Evolutionary conservation across 2,113 vertebrate species (phyloP).

Genomic region (Zosterops borbonicus): DNA sequence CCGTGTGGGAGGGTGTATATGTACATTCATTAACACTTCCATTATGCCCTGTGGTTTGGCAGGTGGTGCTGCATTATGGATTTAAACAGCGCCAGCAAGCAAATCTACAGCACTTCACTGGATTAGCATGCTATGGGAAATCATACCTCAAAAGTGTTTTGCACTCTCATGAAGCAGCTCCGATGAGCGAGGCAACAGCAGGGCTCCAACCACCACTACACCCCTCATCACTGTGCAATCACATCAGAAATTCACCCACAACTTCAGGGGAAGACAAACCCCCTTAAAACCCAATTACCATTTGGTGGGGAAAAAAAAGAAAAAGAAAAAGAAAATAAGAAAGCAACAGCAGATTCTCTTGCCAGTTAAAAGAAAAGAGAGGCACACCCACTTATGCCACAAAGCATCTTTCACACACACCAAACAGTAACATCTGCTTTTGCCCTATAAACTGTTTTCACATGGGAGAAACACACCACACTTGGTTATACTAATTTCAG

Average conservation of each 20-base stretch:
- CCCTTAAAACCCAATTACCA: not conserved
- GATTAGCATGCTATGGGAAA: constrained; percentile 22
- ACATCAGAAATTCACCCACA: constrained; percentile 18
- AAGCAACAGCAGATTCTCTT: not conserved
- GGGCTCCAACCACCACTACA: not conserved
- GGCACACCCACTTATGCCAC: not conserved
- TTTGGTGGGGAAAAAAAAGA: not conserved
- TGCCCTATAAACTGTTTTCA: not conserved
- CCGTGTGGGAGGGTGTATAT: not conserved
- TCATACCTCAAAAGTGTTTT: not conserved
- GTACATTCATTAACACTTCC: constrained; percentile 54
- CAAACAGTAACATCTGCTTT: not conserved
- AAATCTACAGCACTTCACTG: not conserved
- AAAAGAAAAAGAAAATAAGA: not conserved
- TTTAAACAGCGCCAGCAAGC: constrained; percentile 32
- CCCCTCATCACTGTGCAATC: not conserved
- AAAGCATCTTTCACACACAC: not conserved
- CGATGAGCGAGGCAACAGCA: not conserved
- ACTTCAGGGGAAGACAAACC: not conserved
- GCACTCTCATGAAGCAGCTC: not conserved
- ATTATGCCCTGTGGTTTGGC: constrained; percentile 50
- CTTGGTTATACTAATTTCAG: not conserved
- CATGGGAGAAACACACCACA: not conserved
- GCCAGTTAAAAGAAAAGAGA: not conserved
- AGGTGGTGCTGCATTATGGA: constrained; percentile 47